Evolutionary conservation across 2,888 invertebrate genomes (phyloP), one percentile per base, ranked within the genome.

Genomic region (Oscheius sp.): DNA sequence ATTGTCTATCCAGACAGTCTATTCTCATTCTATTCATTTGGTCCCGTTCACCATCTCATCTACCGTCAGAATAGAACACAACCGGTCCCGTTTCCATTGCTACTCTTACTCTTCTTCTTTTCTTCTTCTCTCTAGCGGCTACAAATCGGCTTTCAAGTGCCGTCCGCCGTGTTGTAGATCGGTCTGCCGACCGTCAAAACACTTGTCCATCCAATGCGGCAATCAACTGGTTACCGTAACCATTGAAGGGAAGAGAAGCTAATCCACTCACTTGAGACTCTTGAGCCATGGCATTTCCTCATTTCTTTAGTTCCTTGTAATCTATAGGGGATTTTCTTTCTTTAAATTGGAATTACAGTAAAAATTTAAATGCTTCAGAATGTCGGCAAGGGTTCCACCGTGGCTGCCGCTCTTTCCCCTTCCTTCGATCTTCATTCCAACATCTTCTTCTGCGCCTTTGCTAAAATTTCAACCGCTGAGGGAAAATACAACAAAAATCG

Each of bases 351-450:
- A 35, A 6, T 35, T 9, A 35, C 9, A 35, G 9, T 49, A 27
- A n/a, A 21, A 49, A 21, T 18, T 66, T n/a, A n/a, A n/a, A n/a
- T n/a, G 21, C 16, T 66, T 52, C 35, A 55, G 41, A 43, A 69
- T 69, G 69, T 69, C 69, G 55, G 56, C 69, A 21, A 21, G 69
- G 66, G 66, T 66, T 18, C 69, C 58, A 16, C 58, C 71, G 43
- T 71, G 71, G 71, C 43, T 71, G 63, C 71, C 71, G 21, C 25
- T 71, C 71, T 71, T 71, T 43, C 71, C 71, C 21, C 71, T 71
- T 21, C 59, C 53, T 18, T 56, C 71, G 9, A 46, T 72, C 6
- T 72, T 71, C 21, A 41, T 71, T 16, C 71, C 71, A 16, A 23
- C 27, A 21, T 18, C 69, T 1, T 45, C 53, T 12, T 29, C 45